Base-by-base conservation (phyloP, 2,113 vertebrate genomes). In the Mesoclemmys tuberculata region DNA sequence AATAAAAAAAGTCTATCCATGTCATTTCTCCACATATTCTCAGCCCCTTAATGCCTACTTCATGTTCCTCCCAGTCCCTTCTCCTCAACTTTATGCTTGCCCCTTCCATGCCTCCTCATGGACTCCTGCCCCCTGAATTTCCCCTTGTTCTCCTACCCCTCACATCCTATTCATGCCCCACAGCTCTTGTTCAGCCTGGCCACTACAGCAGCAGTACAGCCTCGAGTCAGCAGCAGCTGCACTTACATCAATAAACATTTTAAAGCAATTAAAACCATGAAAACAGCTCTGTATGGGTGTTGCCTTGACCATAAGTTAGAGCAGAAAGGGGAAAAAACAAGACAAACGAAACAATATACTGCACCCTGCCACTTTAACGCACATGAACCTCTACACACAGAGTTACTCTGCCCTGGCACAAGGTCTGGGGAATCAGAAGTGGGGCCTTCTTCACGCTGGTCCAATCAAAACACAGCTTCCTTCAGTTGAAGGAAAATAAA, bases 321-420 rank as follows among this genome's bases (percentile, higher is more conserved):
- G 31, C 1, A 27, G 79, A 85, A 82, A 90, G 75, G 12, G 75
- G 12, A 3, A 74, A 83, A 48, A 4, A 49, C 85, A 71, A 0
- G 0, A 82, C 52, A 21, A 71, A 38, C 8, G 10, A 71, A n/a
- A 22, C 21, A 71, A 21, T 10, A 21, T 71, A 22, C n/a, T 71
- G 21, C 4, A 9, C n/a, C n/a, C 21, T 21, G n/a, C n/a, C 21
- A 71, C n/a, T n/a, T 41, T 71, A 61, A 58, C 31, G 13, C 11
- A 31, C 14, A 2, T 1, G 0, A 74, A 44, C 0, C 1, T 5
- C 24, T 90, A 18, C 2, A 1, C 7, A 12, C 56, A 38, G 10
- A 22, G 6, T 79, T 77, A 74, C 75, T 61, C 44, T 46, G 4
- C 80, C 44, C 31, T 81, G 5, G 21, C 13, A 22, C 55, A 27